Evolutionary conservation across 2,113 vertebrate genomes (phyloP).

Genomic region (Phrynosoma blainvillii): DNA sequence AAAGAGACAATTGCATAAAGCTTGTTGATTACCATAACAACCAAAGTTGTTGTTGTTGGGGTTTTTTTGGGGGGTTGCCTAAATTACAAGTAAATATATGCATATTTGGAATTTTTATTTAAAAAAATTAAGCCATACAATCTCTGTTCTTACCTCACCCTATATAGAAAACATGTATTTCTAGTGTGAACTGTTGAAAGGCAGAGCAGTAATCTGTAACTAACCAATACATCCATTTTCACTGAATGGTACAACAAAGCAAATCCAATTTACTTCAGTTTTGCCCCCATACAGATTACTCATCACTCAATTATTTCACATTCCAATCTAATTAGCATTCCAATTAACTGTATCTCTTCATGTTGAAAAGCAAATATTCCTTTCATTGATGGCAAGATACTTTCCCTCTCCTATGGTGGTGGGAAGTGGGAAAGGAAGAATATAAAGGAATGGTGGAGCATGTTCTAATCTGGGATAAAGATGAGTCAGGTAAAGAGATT

Average conservation of each 20-base stretch:
- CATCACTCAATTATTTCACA: slow-evolving; percentile 36
- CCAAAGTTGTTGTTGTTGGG: neutral
- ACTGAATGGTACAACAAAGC: slow-evolving; percentile 5
- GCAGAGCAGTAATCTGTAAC: slow-evolving; percentile 1
- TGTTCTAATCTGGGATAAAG: slow-evolving; percentile 7
- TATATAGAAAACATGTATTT: neutral
- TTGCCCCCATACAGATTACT: neutral
- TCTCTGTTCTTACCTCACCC: neutral
- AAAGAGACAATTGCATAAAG: neutral
- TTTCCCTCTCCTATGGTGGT: slow-evolving; percentile 4
- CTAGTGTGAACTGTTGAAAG: neutral
- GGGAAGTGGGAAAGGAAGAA: neutral
- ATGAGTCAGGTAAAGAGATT: neutral
- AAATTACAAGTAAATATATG: neutral
- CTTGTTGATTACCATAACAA: neutral
- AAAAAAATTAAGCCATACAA: neutral
- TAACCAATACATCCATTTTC: slow-evolving; percentile 6
- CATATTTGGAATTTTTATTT: neutral
- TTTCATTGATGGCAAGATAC: slow-evolving; percentile 23
- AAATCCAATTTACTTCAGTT: slow-evolving; percentile 20
- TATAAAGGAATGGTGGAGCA: neutral
- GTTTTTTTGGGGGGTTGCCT: neutral
- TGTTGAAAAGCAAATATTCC: slow-evolving; percentile 16
- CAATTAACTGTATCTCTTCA: slow-evolving; percentile 33
- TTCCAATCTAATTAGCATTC: slow-evolving; percentile 25